Conservation (phyloP, 2,888 invertebrate species). For the Idaea straminata region DNA sequence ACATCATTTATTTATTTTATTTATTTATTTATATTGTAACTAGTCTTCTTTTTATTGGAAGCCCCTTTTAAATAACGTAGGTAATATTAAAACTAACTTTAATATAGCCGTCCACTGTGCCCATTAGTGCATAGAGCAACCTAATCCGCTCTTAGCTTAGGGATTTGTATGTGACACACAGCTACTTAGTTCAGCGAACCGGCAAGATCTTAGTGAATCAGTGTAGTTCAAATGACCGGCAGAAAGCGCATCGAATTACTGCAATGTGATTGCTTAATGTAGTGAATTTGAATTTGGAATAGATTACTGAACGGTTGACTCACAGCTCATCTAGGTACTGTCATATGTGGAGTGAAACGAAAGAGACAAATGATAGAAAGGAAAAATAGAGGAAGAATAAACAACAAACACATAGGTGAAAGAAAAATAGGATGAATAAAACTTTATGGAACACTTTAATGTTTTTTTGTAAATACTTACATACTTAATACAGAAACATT, state of each 20-base stretch:
- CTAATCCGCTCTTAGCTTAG: slow-evolving; percentile 25
- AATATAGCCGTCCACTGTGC: not conserved
- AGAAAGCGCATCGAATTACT: not conserved
- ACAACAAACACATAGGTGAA: too few species aligned
- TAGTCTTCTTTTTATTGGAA: too few species aligned
- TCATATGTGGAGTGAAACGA: too few species aligned
- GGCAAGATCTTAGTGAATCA: not conserved
- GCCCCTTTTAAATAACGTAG: too few species aligned
- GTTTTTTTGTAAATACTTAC: too few species aligned
- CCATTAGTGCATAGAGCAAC: slow-evolving; percentile 13
- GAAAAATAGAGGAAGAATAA: too few species aligned
- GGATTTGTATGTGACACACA: slow-evolving; percentile 24
- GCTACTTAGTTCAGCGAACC: slow-evolving; percentile 2
- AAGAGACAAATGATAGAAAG: too few species aligned
- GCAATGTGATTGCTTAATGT: not conserved
- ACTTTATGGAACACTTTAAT: too few species aligned
- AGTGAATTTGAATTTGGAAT: not conserved
- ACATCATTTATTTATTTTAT: too few species aligned
- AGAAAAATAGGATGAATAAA: too few species aligned
- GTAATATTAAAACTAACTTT: not conserved
- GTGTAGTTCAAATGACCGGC: not conserved
- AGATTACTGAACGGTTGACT: not conserved
- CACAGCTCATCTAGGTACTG: not conserved
- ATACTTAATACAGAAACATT: too few species aligned
- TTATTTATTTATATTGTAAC: too few species aligned